A percentile compares a stretch with the other conserved stretches of the same genome.
These are phyloP conservation scores for Hydrolagus affinis DNA, from an alignment of 2,113 vertebrate genomes.

Conservation along the genomic window DNA sequence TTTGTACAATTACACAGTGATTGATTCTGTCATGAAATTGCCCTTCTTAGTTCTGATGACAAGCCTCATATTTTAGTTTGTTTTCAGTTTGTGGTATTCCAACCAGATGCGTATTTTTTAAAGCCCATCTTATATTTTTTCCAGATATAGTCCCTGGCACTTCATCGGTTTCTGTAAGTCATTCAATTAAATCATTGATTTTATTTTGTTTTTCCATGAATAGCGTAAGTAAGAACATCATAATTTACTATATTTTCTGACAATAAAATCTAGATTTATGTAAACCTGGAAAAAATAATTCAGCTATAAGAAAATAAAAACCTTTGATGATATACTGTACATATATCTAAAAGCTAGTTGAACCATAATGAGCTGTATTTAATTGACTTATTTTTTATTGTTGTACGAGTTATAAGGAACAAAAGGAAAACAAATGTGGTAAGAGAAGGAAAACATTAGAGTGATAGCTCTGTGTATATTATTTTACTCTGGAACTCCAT, in stretches of 20 bases:
- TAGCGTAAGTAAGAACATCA: background rate
- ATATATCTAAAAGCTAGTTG: too few relatives aligned
- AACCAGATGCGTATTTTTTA: slow-evolving; percentile 38
- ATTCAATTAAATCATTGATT: slow-evolving; percentile 8
- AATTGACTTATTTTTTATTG: too few relatives aligned
- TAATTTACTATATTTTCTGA: background rate
- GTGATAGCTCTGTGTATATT: background rate
- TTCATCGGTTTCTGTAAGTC: background rate
- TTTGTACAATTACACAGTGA: background rate
- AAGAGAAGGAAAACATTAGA: background rate
- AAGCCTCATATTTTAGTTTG: slow-evolving; percentile 22
- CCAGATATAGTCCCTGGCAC: background rate
- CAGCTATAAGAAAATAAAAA: background rate
- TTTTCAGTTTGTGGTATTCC: slow-evolving; percentile 34
- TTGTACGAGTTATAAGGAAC: background rate
- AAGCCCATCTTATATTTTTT: slow-evolving; percentile 22
- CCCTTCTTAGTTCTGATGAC: background rate
- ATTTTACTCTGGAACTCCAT: too few relatives aligned
- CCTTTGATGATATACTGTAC: too few relatives aligned
- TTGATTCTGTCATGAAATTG: slow-evolving; percentile 21
- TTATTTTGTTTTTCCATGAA: background rate
- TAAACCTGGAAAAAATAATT: background rate
- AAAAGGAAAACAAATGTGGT: background rate
- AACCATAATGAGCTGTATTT: too few relatives aligned
- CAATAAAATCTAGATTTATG: background rate